A percentile compares a stretch with the other conserved stretches of the same genome.
phyloP scores from a whole-genome alignment of 2,888 invertebrate genomes.

The Agrilus biguttatus region DNA sequence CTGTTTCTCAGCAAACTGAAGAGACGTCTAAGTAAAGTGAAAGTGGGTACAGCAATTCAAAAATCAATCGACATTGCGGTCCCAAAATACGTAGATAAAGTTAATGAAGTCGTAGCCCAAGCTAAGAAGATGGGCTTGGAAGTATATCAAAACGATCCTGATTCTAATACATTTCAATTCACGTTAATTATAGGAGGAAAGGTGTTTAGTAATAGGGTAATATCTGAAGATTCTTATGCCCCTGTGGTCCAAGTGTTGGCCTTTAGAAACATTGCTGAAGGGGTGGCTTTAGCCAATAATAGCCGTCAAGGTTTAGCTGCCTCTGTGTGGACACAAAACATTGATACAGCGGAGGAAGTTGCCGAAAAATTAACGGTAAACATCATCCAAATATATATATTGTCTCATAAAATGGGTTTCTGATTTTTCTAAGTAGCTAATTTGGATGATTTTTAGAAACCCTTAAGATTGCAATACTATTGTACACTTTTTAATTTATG shows the following conservation, averaged over 20 bases:
- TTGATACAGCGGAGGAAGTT: slow-evolving; percentile 37
- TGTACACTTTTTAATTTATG: too few relatives aligned
- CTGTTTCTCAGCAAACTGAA: slow-evolving; percentile 32
- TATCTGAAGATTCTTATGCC: slow-evolving; percentile 18
- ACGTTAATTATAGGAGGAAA: slow-evolving; percentile 21
- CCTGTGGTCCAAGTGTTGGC: slow-evolving; percentile 32
- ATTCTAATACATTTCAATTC: slow-evolving; percentile 17
- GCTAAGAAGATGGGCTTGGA: slow-evolving; percentile 20
- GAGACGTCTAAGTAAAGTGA: slow-evolving; percentile 19
- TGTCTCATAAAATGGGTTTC: too few relatives aligned
- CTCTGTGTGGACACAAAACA: slow-evolving; percentile 42
- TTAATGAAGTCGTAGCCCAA: slow-evolving; percentile 10
- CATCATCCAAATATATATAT: background rate
- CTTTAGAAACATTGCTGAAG: slow-evolving; percentile 41
- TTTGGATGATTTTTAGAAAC: too few relatives aligned
- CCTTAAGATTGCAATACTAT: too few relatives aligned
- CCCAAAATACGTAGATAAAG: slow-evolving; percentile 20
- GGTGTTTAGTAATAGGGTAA: slow-evolving; percentile 17
- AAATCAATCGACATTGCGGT: slow-evolving; percentile 33
- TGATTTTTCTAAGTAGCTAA: too few relatives aligned
- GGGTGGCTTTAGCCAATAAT: slow-evolving; percentile 39
- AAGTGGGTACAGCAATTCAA: slow-evolving; percentile 28
- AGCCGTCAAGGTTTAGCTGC: slow-evolving; percentile 34
- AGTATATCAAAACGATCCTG: slow-evolving; percentile 13
- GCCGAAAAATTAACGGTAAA: slow-evolving; percentile 31